phyloP scores from a whole-genome alignment of 2,888 invertebrate species.

The Atherix ibis region DNA sequence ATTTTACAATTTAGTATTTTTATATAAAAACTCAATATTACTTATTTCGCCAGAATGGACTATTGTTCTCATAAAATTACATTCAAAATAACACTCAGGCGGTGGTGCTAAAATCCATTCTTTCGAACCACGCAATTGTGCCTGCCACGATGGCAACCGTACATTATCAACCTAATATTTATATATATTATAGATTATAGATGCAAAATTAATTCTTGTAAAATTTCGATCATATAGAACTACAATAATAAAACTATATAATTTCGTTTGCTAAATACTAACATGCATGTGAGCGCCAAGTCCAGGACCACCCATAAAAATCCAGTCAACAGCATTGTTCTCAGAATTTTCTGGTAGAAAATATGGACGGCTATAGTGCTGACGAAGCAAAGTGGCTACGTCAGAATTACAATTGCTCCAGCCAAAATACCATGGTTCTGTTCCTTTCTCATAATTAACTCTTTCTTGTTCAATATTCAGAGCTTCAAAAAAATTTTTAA shows the following conservation, averaged over 20 bases:
- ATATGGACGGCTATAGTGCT: conserved; percentile 71
- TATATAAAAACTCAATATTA: too few species aligned
- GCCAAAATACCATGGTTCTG: conserved; percentile 46
- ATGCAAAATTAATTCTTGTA: not conserved
- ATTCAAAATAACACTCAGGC: conserved; percentile 75
- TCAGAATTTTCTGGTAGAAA: conserved; percentile 78
- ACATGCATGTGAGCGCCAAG: conserved; percentile 94
- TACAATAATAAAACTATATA: too few species aligned
- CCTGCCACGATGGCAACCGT: conserved; percentile 90
- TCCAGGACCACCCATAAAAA: conserved; percentile 92
- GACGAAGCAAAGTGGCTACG: conserved; percentile 58
- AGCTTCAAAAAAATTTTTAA: conserved; percentile 61
- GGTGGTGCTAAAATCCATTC: conserved; percentile 83
- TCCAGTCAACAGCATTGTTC: conserved; percentile 84
- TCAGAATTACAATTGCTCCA: conserved; percentile 89
- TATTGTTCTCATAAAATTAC: conserved; percentile 38
- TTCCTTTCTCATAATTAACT: conserved; percentile 35
- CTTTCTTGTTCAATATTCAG: conserved; percentile 62
- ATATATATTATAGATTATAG: not conserved
- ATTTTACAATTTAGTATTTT: conserved; percentile 4
- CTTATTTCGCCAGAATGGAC: conserved; percentile 83
- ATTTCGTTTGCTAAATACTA: too few species aligned
- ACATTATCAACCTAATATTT: conserved; percentile 76
- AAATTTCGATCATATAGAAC: too few species aligned
- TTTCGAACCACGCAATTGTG: conserved; percentile 79